These are phyloP conservation scores for Dallia pectoralis DNA, from an alignment of 2,797 vertebrate species.

Conservation along the genomic window DNA sequence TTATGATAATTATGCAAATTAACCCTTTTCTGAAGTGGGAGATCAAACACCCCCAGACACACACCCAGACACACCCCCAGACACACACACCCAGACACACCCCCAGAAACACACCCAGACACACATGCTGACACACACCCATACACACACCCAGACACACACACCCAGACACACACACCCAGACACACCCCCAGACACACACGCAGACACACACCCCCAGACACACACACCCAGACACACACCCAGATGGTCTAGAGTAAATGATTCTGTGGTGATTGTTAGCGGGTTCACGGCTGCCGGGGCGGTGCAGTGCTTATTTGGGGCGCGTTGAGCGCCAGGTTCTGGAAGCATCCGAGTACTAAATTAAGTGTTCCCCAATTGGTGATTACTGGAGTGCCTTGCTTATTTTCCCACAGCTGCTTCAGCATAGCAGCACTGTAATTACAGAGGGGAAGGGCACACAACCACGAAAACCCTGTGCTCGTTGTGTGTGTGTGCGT, in stretches of 20 bases:
- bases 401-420: constrained; percentile 77
- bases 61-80: neutral
- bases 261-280: constrained; percentile 59
- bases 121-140: neutral
- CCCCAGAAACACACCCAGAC: neutral
- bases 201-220: neutral
- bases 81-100: neutral
- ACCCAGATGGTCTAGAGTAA: constrained; percentile 27
- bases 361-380: constrained; percentile 80
- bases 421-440: constrained; percentile 74
- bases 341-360: constrained; percentile 66
- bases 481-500: constrained; percentile 17
- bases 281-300: constrained; percentile 52
- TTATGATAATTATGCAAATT: constrained; percentile 1
- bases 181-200: neutral
- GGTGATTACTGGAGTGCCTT: constrained; percentile 74
- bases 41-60: neutral
- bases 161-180: neutral
- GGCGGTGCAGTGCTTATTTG: constrained; percentile 60
- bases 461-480: constrained; percentile 48
- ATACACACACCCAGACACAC: neutral
- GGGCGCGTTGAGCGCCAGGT: constrained; percentile 65
- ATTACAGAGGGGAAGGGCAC: constrained; percentile 69
- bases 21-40: neutral
- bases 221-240: neutral